Evolutionary conservation across 2,888 invertebrate species (phyloP).

Genomic region (Ophioninae sp.): DNA sequence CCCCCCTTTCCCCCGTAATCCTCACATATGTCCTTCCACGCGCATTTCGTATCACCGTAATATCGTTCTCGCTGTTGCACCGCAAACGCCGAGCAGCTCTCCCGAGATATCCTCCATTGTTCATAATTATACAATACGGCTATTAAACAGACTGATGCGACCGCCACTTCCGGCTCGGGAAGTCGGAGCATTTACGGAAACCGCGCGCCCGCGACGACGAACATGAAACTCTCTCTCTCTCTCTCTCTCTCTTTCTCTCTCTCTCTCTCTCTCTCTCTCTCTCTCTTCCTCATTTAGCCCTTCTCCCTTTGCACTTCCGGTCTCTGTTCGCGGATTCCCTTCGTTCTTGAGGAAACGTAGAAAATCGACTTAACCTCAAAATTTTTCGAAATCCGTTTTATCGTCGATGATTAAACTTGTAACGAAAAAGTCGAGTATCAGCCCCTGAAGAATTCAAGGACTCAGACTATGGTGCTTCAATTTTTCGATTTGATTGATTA

Average conservation of each 20-base stretch:
- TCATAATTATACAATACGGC: conserved; percentile 81
- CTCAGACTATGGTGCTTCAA: too few species aligned
- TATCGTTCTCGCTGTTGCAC: conserved; percentile 65
- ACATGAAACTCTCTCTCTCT: conserved; percentile 66
- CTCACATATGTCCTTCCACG: conserved; percentile 59
- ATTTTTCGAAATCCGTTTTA: too few species aligned
- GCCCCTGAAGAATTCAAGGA: too few species aligned
- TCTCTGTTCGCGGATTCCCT: background rate
- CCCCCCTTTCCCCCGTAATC: background rate
- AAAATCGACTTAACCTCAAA: background rate
- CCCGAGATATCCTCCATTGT: conserved; percentile 70
- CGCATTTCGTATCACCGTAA: conserved; percentile 67
- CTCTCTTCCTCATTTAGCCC: background rate
- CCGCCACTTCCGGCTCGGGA: conserved; percentile 77
- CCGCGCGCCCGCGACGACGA: conserved; percentile 67
- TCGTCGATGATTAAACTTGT: too few species aligned
- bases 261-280: conserved; percentile 37
- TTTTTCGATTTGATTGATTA: too few species aligned
- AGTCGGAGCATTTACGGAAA: conserved; percentile 76
- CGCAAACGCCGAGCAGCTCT: conserved; percentile 40
- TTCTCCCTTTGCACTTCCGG: background rate
- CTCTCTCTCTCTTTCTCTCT: conserved; percentile 30
- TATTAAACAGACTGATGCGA: conserved; percentile 81
- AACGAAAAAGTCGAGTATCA: too few species aligned
- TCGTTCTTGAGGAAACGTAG: background rate